Evolutionary conservation across 2,797 vertebrate species (phyloP).

Genomic region (Pseudomugil gertrudae): DNA sequence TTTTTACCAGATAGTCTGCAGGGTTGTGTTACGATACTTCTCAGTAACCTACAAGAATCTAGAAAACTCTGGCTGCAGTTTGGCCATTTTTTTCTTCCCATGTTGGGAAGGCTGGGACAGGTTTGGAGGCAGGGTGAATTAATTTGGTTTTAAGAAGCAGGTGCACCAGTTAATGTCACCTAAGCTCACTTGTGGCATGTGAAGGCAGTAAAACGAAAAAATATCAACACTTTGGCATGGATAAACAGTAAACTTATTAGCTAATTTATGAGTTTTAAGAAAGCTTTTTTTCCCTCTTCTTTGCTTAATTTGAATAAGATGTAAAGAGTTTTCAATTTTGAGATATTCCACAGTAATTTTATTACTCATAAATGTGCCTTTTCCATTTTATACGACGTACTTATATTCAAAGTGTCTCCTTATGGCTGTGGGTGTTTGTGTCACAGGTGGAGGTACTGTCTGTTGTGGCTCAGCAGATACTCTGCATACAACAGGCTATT

Average conservation of each 20-base stretch:
- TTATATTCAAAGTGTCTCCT: background rate
- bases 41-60: background rate
- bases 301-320: background rate
- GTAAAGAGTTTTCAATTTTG: background rate
- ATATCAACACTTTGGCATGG: background rate
- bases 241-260: background rate
- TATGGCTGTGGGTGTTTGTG: conserved; percentile 7
- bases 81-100: background rate
- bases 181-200: background rate
- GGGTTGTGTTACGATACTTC: too few relatives aligned
- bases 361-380: background rate
- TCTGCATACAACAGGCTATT: conserved; percentile 94
- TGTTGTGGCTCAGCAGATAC: conserved; percentile 94
- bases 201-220: background rate
- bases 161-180: background rate
- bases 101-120: background rate
- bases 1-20: too few relatives aligned
- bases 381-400: background rate
- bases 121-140: background rate
- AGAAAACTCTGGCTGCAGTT: background rate
- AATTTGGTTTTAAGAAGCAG: background rate
- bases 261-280: background rate
- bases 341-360: background rate
- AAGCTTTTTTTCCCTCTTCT: background rate
- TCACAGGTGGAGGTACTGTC: conserved; percentile 93